Conservation (phyloP, 1,140 invertebrate species). For the Pristionchus pacificus region DNA sequence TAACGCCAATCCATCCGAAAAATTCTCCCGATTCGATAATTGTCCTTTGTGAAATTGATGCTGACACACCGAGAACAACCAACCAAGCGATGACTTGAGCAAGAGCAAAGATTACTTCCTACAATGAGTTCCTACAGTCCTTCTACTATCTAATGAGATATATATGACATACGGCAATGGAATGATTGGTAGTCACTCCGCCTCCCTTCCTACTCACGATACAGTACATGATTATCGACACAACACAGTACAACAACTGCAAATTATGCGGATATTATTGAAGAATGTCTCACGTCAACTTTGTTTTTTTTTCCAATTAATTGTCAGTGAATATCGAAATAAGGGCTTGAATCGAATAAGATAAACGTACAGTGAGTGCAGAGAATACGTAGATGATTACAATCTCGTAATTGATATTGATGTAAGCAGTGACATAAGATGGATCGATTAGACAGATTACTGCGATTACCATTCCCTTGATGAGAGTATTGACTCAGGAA, state of each 20-base stretch:
- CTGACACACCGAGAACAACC: slow-evolving; percentile 35
- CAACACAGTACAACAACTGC: slow-evolving; percentile 35
- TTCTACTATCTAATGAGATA: too few species aligned
- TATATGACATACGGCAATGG: slow-evolving; percentile 34
- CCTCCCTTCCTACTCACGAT: slow-evolving; percentile 25
- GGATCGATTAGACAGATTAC: slow-evolving; percentile 37
- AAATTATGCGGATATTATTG: too few species aligned
- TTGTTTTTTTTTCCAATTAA: too few species aligned
- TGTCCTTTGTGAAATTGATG: slow-evolving; percentile 34
- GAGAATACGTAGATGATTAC: slow-evolving; percentile 40
- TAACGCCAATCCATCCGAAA: slow-evolving; percentile 37
- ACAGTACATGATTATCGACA: slow-evolving; percentile 33
- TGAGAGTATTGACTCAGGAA: too few species aligned
- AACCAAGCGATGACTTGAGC: slow-evolving; percentile 41
- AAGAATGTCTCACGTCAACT: too few species aligned
- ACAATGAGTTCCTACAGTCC: too few species aligned
- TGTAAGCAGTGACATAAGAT: slow-evolving; percentile 39
- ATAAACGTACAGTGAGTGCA: slow-evolving; percentile 23
- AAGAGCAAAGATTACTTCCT: slow-evolving; percentile 36
- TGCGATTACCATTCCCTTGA: slow-evolving; percentile 36
- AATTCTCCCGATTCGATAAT: slow-evolving; percentile 39
- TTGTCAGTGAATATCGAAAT: too few species aligned
- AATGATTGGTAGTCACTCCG: slow-evolving; percentile 28
- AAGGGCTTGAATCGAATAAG: too few species aligned
- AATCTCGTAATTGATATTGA: slow-evolving; percentile 38